These are phyloP conservation scores for Andrena bucephala DNA, from an alignment of 2,888 invertebrate genomes.

Conservation along the genomic window DNA sequence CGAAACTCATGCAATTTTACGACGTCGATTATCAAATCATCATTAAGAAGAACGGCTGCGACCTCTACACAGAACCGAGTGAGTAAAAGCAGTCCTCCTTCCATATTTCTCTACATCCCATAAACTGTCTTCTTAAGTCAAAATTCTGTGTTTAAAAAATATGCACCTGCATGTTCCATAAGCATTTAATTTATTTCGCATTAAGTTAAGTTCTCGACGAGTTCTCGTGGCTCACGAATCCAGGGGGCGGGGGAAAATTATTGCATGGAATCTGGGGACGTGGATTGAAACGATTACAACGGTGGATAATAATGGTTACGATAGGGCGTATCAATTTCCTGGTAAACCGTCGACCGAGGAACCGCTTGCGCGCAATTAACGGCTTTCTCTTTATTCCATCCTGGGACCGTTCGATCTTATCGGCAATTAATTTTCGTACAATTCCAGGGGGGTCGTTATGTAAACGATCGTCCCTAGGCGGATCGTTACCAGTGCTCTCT, in stretches of 20 bases:
- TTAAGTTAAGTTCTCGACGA: neutral
- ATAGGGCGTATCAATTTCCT: constrained; percentile 63
- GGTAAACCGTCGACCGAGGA: constrained; percentile 46
- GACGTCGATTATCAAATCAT: constrained; percentile 77
- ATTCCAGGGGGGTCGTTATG: constrained; percentile 77
- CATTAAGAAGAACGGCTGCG: constrained; percentile 65
- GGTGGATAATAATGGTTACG: constrained; percentile 17
- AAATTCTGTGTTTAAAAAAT: too few species aligned
- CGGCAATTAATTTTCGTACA: constrained; percentile 79
- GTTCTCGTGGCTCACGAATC: neutral
- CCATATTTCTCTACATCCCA: neutral
- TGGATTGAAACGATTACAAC: constrained; percentile 43
- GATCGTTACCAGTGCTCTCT: constrained; percentile 71
- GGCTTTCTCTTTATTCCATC: constrained; percentile 70
- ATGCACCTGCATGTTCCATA: too few species aligned
- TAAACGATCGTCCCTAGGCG: constrained; percentile 75
- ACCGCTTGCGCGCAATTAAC: constrained; percentile 70
- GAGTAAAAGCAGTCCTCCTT: constrained; percentile 54
- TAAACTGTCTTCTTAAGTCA: neutral
- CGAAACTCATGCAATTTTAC: constrained; percentile 79
- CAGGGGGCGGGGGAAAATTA: neutral
- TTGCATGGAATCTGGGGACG: constrained; percentile 2
- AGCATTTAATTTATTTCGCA: too few species aligned
- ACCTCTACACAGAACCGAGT: constrained; percentile 74
- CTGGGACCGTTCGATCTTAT: constrained; percentile 74